Conservation (phyloP, 2,797 vertebrate genomes). For the Pitangus sulphuratus region DNA sequence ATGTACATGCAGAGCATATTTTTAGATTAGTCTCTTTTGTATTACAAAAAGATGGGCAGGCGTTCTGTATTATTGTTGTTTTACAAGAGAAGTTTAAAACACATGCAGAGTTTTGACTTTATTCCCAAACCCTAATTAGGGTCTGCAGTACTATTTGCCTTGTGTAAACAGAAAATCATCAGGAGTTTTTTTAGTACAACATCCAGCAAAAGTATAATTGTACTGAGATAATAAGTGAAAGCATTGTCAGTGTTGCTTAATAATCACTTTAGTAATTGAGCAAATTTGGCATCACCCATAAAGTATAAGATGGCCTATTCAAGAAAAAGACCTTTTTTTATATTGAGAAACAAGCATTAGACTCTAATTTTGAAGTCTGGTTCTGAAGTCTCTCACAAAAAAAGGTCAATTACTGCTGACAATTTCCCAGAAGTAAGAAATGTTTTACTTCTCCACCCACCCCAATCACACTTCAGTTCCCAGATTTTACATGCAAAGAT, state of each 20-base stretch:
- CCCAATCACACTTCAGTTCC: background rate
- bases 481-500: background rate
- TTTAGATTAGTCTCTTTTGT: background rate
- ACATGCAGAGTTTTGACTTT: constrained; percentile 42
- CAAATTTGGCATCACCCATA: background rate
- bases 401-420: background rate
- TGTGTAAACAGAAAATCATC: constrained; percentile 60
- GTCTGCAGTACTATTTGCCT: constrained; percentile 21
- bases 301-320: background rate
- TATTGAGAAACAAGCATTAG: background rate
- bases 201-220: background rate
- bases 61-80: constrained; percentile 25
- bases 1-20: background rate
- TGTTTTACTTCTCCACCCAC: background rate
- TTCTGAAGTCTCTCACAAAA: background rate
- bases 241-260: background rate
- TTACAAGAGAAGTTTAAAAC: constrained; percentile 50
- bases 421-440: background rate
- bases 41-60: background rate
- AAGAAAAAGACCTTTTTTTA: background rate
- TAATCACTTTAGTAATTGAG: constrained; percentile 5
- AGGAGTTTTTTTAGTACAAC: background rate
- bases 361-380: background rate
- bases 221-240: background rate
- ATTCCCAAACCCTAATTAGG: constrained; percentile 62